Percentiles rank a stretch among this genome's conserved stretches.
Evolutionary conservation across 2,113 vertebrate genomes (phyloP).

Genomic region (Trogon surrucura): DNA sequence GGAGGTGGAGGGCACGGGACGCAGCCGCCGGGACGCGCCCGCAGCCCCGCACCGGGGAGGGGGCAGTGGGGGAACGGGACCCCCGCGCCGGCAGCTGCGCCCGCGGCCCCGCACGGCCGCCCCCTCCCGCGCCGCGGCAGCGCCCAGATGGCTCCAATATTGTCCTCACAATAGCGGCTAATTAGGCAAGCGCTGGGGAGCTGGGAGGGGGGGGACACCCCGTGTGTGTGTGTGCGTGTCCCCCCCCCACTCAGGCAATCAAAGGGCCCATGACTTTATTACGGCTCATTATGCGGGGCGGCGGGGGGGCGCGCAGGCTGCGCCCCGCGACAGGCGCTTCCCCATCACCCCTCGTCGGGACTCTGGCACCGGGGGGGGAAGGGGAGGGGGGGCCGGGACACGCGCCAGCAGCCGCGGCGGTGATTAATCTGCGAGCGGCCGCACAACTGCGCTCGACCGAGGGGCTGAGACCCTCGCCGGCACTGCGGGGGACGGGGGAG

Average conservation of each 20-base stretch:
- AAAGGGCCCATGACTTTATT: constrained; percentile 81
- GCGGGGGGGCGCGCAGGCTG: background rate
- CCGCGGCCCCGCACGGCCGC: background rate
- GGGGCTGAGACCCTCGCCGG: background rate
- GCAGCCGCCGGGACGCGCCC: background rate
- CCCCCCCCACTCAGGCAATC: background rate
- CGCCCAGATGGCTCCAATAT: constrained; percentile 14
- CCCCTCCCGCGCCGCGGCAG: background rate
- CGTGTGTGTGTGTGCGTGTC: no score
- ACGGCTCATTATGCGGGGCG: constrained; percentile 79
- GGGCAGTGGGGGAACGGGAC: no score
- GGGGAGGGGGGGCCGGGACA: background rate
- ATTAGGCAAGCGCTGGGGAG: background rate
- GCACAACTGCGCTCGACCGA: background rate
- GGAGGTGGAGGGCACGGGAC: background rate
- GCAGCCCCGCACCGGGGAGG: background rate
- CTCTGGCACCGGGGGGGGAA: background rate
- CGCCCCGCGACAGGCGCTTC: background rate
- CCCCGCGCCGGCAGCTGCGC: background rate
- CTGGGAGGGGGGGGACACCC: no score
- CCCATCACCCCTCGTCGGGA: background rate
- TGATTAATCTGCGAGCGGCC: background rate
- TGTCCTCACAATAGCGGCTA: background rate
- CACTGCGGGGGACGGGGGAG: background rate
- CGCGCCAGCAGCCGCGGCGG: background rate